Base-by-base conservation (phyloP, 2,113 vertebrate species). In the Neolamprologus sp. region DNA sequence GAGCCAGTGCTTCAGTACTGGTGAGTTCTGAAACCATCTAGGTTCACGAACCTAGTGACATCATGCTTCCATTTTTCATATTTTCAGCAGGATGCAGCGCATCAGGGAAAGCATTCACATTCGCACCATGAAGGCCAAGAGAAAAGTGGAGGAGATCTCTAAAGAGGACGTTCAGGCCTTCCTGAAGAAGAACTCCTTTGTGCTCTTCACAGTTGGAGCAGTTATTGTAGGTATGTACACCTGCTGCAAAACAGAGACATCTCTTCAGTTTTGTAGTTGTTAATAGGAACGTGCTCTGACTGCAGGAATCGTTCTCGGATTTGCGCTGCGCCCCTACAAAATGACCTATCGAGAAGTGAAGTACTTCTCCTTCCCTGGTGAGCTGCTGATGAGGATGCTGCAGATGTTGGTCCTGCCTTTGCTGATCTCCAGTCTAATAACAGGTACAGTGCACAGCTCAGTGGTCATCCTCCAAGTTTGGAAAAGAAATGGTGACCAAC, bases 341-440 rank as follows among this genome's bases (percentile, higher is more conserved):
- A 97, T 99, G 97, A 97, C 95, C 87, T 99, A 98, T 93, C 95
- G 98, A 71, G 97, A 99, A 90, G 95, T 99, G 86, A 99, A 99
- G 91, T 99, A 99, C 93, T 99, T 99, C 92, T 98, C 98, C 1
- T 99, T 99, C 91, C 98, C 98, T 3, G 98, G 98, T 86, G 98
- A 99, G 80, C 96, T 99, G 55, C 94, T 99, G 82, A 99, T 99
- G 98, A 96, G 98, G 85, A 99, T 99, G 98, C 95, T 99, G 28
- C 98, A 99, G 96, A 99, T 99, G 98, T 86, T 99, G 68, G 98
- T 99, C 89, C 95, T 99, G 60, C 98, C 98, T 1, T 96, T 99
- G 49, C 97, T 99, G 40, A 57, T 96, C 80, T 99, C 98, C 96
- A 99, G 98, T 95, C 96, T 99, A 40, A 97, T 99, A 92, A 99